These are phyloP conservation scores for Anseranas semipalmata DNA, from an alignment of 2,113 vertebrate species.

Conservation along the genomic window DNA sequence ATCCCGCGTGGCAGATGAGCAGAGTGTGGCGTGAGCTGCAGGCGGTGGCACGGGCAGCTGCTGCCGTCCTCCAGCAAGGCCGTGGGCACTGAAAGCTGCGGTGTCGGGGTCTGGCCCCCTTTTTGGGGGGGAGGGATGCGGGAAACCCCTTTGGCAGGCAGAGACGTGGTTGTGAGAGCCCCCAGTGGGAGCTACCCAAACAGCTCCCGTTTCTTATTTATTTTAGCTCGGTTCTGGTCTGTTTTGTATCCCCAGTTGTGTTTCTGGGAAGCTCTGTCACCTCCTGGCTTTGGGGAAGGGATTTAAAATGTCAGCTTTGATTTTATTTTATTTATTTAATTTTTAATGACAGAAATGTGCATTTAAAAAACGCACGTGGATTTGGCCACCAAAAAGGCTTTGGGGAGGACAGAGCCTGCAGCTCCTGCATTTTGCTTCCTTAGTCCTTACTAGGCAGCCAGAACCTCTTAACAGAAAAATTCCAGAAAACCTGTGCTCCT, in stretches of 20 bases:
- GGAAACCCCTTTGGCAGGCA: neutral
- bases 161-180: neutral
- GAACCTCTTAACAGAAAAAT: neutral
- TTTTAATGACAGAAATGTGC: neutral
- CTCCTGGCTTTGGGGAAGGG: neutral
- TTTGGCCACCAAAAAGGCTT: neutral
- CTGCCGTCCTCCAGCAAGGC: accelerated
- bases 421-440: neutral
- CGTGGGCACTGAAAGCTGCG: accelerated
- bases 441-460: neutral
- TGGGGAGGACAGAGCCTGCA: neutral
- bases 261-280: neutral
- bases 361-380: neutral
- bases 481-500: neutral
- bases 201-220: neutral
- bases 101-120: neutral
- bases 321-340: neutral
- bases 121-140: neutral
- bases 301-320: neutral
- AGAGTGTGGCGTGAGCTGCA: neutral
- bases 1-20: accelerated
- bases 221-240: neutral
- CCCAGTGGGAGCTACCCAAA: neutral
- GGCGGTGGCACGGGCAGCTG: too few species aligned
- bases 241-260: neutral